Percentiles rank a stretch among this genome's conserved stretches.
These are phyloP conservation scores for Xiphorhynchus elegans DNA, from an alignment of 2,113 vertebrate species.

Conservation along the genomic window DNA sequence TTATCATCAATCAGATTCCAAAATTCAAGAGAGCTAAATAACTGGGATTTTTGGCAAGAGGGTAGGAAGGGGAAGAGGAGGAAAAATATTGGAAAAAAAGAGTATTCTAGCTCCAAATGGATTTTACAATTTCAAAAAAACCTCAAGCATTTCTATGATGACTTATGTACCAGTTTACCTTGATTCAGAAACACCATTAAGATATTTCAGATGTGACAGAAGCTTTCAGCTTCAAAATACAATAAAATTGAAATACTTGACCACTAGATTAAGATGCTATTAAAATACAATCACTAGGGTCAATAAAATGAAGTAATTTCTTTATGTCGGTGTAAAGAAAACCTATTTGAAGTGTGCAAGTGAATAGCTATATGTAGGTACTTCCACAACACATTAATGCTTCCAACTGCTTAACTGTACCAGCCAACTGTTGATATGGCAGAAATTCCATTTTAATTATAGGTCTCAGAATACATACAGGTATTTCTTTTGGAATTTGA, in stretches of 20 bases:
- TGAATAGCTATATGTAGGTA: neutral
- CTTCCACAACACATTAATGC: neutral
- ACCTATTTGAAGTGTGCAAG: neutral
- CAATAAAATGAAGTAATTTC: neutral
- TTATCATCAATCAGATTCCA: neutral
- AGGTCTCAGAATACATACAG: conserved; percentile 7
- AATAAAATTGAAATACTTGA: conserved; percentile 18
- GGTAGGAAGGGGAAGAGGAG: neutral
- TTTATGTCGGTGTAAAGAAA: neutral
- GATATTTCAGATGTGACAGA: neutral
- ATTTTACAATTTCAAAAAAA: neutral
- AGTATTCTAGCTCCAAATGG: neutral
- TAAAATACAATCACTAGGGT: conserved; percentile 2
- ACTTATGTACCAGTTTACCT: neutral
- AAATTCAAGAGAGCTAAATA: neutral
- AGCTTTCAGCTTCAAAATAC: neutral
- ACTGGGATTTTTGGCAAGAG: neutral
- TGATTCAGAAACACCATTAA: neutral
- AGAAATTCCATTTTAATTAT: neutral
- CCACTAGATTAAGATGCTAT: conserved; percentile 18
- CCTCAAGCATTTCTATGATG: neutral
- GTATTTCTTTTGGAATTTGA: conserved; percentile 9
- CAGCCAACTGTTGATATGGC: neutral
- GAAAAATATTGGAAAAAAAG: neutral
- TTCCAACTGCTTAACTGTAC: neutral